Evolutionary conservation across 1,140 invertebrate species (phyloP).

Genomic region (Bombus waltoni): DNA sequence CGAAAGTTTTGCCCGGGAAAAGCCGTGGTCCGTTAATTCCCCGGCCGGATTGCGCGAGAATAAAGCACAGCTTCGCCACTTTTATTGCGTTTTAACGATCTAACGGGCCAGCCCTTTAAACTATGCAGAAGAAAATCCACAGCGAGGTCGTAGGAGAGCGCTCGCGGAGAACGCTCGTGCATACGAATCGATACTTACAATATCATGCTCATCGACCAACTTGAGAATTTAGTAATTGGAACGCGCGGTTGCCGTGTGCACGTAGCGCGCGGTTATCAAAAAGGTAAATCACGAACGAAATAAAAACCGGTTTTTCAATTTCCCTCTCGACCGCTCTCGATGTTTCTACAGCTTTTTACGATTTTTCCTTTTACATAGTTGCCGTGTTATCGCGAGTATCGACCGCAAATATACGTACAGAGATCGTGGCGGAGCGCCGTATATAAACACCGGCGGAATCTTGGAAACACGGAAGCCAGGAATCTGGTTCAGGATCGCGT

Average conservation of each 20-base stretch:
- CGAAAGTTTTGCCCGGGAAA: slow-evolving; percentile 20
- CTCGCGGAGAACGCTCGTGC: neutral
- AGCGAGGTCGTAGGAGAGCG: neutral
- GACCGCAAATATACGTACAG: neutral
- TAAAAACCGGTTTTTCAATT: slow-evolving; percentile 8
- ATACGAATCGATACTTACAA: slow-evolving; percentile 22
- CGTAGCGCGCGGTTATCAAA: too few species aligned
- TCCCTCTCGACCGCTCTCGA: neutral
- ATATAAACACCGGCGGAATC: slow-evolving; percentile 30
- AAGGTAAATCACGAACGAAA: neutral
- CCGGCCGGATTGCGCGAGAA: neutral
- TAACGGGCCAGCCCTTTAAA: neutral
- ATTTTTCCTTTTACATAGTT: neutral
- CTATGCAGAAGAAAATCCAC: neutral
- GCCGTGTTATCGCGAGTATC: neutral
- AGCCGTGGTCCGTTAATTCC: slow-evolving; percentile 30
- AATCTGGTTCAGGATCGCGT: slow-evolving; percentile 45
- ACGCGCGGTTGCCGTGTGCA: neutral
- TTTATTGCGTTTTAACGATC: slow-evolving; percentile 13
- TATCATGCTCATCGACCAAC: neutral
- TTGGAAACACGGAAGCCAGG: slow-evolving; percentile 48
- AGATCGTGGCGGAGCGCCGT: neutral
- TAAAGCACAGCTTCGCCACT: neutral
- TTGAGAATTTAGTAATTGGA: slow-evolving; percentile 37
- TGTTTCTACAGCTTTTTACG: neutral